phyloP scores from a whole-genome alignment of 2,888 invertebrate species.

The Plagodis pulveraria region DNA sequence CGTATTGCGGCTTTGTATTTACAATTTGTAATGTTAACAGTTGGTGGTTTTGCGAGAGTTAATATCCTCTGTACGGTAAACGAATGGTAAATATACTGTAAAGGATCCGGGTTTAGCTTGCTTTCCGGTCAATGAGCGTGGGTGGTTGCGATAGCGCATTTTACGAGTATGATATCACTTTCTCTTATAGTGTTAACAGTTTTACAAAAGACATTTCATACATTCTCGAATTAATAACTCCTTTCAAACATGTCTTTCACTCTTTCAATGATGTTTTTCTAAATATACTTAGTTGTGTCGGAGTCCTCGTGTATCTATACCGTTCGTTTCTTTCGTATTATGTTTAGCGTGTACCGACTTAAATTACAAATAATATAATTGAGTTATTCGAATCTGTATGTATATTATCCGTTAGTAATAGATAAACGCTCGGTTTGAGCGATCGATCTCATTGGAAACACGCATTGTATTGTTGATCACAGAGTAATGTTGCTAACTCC shows the following conservation, averaged over 20 bases:
- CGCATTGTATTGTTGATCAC: constrained; percentile 52
- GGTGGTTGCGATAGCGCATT: not conserved
- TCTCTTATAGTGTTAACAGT: no score
- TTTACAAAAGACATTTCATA: no score
- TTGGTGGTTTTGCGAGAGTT: not conserved
- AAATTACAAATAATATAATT: constrained; percentile 59
- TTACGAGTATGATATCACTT: not conserved
- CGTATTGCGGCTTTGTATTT: constrained; percentile 21
- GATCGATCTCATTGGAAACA: constrained; percentile 70
- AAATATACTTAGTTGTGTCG: no score
- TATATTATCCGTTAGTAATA: constrained; percentile 61
- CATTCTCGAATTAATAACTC: no score
- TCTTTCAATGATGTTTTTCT: not conserved
- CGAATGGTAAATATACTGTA: constrained; percentile 15
- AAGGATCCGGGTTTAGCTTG: not conserved
- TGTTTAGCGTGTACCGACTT: constrained; percentile 33
- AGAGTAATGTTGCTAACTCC: constrained; percentile 75
- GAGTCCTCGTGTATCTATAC: constrained; percentile 3
- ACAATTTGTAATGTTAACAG: not conserved
- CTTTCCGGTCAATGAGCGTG: not conserved
- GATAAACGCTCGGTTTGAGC: constrained; percentile 60
- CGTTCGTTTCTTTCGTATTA: constrained; percentile 13
- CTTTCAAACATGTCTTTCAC: not conserved
- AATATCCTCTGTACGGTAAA: constrained; percentile 13
- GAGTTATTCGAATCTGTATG: constrained; percentile 30